Conservation (phyloP, 2,113 vertebrate genomes). For the Brachyistius frenatus region DNA sequence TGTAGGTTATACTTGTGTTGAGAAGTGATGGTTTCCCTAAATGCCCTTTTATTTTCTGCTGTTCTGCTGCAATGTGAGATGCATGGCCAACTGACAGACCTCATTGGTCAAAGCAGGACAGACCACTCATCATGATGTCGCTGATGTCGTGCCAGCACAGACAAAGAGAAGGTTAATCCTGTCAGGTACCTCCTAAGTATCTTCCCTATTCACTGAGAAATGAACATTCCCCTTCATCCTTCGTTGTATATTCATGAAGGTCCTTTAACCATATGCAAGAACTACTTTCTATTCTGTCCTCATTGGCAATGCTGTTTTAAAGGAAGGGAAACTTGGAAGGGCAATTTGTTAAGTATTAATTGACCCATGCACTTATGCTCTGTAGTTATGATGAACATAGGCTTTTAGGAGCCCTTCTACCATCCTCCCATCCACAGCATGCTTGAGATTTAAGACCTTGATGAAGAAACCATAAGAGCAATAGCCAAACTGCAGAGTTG, state of each 20-base stretch:
- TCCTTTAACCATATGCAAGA: conserved; percentile 50
- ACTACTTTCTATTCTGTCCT: conserved; percentile 39
- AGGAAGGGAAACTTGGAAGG: conserved; percentile 47
- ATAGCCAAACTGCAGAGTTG: conserved; percentile 41
- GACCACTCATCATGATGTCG: background rate
- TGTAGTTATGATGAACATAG: conserved; percentile 36
- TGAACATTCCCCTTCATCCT: conserved; percentile 40
- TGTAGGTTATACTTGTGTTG: too few relatives aligned
- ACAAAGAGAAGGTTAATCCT: conserved; percentile 39
- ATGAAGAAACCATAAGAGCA: conserved; percentile 46
- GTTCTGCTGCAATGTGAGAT: background rate
- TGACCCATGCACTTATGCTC: conserved; percentile 53
- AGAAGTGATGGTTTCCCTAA: too few relatives aligned
- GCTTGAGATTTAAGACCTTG: conserved; percentile 30
- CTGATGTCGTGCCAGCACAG: conserved; percentile 4
- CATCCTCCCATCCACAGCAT: conserved; percentile 11
- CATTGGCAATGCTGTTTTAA: conserved; percentile 48
- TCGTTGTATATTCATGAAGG: conserved; percentile 67
- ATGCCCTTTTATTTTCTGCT: background rate
- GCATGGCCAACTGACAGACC: background rate
- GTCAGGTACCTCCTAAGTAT: conserved; percentile 43
- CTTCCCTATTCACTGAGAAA: conserved; percentile 54
- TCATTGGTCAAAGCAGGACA: conserved; percentile 3
- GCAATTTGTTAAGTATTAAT: conserved; percentile 73
- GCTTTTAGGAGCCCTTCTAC: conserved; percentile 39